Evolutionary conservation across 2,113 vertebrate genomes (phyloP).

Genomic region (Nothocercus nigrocapillus): DNA sequence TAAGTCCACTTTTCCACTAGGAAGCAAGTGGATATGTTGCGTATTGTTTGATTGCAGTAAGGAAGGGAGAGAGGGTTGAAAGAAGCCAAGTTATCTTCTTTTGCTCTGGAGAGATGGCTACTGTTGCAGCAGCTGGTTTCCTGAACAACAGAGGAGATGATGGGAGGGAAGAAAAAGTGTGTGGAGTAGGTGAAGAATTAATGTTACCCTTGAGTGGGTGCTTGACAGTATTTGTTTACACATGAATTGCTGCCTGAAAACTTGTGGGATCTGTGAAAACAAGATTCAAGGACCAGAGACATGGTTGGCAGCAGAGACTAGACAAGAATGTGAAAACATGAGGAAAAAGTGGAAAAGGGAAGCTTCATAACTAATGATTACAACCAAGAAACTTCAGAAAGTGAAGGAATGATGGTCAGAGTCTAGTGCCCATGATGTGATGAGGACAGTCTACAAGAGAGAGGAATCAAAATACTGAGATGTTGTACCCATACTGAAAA

Average conservation of each 20-base stretch:
- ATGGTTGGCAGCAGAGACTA: not conserved
- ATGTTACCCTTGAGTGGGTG: not conserved
- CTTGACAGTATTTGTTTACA: conserved; percentile 2
- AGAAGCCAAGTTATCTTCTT: not conserved
- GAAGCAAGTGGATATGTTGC: not conserved
- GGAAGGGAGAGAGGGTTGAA: not conserved
- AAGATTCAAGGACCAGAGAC: not conserved
- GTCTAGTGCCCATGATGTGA: not conserved
- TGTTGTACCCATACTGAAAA: not conserved
- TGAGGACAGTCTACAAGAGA: not conserved
- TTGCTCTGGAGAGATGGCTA: not conserved
- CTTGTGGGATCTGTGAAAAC: not conserved
- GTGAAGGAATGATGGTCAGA: too few species aligned
- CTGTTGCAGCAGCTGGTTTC: not conserved
- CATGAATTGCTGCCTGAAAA: not conserved
- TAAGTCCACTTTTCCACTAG: conserved; percentile 71
- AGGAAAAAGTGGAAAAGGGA: not conserved
- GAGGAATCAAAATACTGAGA: not conserved
- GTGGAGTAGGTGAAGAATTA: not conserved
- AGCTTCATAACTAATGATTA: not conserved
- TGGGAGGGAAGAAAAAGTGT: not conserved
- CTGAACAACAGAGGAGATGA: not conserved
- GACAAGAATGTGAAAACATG: not conserved
- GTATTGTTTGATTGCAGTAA: not conserved
- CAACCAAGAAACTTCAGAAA: not conserved